Percentiles rank a stretch among this genome's conserved stretches.
These are phyloP conservation scores for Aepyceros melampus DNA, from an alignment of 2,113 vertebrate genomes.

Conservation along the genomic window DNA sequence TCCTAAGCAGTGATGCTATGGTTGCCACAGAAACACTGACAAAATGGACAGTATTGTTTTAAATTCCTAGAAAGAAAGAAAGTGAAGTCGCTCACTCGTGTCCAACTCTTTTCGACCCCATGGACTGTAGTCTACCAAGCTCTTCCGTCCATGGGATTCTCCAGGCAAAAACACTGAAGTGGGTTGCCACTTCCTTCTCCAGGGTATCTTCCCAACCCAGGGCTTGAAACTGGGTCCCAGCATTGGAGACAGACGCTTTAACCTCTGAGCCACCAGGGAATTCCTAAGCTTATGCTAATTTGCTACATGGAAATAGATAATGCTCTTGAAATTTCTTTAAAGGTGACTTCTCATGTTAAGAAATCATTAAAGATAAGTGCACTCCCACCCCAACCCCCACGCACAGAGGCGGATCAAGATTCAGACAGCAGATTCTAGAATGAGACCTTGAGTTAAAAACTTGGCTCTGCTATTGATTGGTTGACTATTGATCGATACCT, in stretches of 20 bases:
- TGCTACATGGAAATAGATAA: neutral
- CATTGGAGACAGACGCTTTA: too few relatives aligned
- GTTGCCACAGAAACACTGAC: neutral
- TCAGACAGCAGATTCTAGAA: neutral
- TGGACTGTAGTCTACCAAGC: too few relatives aligned
- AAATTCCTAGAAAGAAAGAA: neutral
- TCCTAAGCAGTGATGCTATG: neutral
- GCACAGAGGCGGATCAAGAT: neutral
- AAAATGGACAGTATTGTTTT: neutral
- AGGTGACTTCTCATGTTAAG: neutral
- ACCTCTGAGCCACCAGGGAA: neutral
- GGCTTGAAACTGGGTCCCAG: fast-evolving
- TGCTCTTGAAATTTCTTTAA: neutral
- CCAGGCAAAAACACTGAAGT: too few relatives aligned
- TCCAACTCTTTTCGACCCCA: fast-evolving
- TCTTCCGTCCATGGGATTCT: too few relatives aligned
- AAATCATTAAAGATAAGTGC: neutral
- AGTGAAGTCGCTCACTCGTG: too few relatives aligned
- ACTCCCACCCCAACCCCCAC: fast-evolving
- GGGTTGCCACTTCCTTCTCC: too few relatives aligned
- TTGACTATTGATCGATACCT: neutral
- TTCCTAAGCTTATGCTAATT: neutral
- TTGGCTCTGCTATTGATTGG: neutral
- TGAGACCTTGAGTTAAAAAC: neutral
- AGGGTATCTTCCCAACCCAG: too few relatives aligned